A percentile compares a stretch with the other conserved stretches of the same genome.
These are phyloP conservation scores for Aelia acuminata DNA, from an alignment of 2,888 invertebrate genomes.

Conservation along the genomic window DNA sequence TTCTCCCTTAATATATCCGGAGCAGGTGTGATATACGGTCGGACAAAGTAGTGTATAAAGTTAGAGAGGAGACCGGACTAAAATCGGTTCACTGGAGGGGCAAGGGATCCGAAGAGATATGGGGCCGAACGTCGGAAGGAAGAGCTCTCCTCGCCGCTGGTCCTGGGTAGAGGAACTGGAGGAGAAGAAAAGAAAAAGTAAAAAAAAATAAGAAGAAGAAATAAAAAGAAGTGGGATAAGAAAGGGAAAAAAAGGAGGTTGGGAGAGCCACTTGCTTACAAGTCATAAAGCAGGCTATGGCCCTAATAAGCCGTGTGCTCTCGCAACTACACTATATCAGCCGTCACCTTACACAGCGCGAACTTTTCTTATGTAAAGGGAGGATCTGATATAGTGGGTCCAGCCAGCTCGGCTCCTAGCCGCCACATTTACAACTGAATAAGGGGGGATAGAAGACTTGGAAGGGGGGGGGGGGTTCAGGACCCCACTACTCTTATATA, in stretches of 20 bases:
- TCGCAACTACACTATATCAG: conserved; percentile 49
- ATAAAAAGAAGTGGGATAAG: conserved; percentile 51
- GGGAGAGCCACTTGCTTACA: conserved; percentile 62
- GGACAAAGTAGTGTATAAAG: not conserved
- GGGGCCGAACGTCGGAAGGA: conserved; percentile 38
- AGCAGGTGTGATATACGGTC: conserved; percentile 57
- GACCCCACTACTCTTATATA: not conserved
- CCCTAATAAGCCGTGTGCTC: conserved; percentile 49
- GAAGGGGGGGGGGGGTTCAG: not conserved
- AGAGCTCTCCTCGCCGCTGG: not conserved
- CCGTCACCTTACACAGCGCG: conserved; percentile 46
- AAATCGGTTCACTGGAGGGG: conserved; percentile 39
- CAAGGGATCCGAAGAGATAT: conserved; percentile 52
- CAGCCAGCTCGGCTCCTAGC: conserved; percentile 52
- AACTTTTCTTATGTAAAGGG: conserved; percentile 57
- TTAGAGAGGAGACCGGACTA: conserved; percentile 26
- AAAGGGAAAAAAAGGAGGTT: conserved; percentile 42
- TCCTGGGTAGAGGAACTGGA: not conserved
- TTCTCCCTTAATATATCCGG: conserved; percentile 38
- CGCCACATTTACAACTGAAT: conserved; percentile 56
- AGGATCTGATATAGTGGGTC: conserved; percentile 35
- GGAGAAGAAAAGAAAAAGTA: not conserved
- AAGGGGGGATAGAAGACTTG: not conserved
- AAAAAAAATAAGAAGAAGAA: conserved; percentile 13
- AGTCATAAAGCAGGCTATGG: conserved; percentile 63